phyloP scores from a whole-genome alignment of 2,113 vertebrate species.

The Menidia beryllina region DNA sequence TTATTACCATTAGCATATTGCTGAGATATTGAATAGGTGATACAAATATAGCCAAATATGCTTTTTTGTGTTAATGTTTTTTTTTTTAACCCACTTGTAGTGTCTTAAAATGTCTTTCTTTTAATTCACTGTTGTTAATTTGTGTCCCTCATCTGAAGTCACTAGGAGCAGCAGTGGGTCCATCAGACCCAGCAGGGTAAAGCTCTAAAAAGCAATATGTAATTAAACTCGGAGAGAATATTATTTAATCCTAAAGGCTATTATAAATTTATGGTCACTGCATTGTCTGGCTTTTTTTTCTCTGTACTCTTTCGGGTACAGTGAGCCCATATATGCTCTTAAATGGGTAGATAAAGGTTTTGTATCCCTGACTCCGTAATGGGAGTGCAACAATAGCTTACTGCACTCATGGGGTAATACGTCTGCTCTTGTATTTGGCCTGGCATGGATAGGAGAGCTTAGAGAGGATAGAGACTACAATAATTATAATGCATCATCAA shows the following conservation, averaged over 20 bases:
- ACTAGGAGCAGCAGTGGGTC: conserved; percentile 35
- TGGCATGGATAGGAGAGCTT: conserved; percentile 66
- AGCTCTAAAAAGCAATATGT: conserved; percentile 82
- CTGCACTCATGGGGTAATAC: conserved; percentile 64
- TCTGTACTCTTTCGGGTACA: conserved; percentile 42
- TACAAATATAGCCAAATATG: no score
- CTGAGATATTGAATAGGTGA: no score
- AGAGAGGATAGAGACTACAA: conserved; percentile 63
- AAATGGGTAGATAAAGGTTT: conserved; percentile 82
- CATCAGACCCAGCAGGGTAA: conserved; percentile 62
- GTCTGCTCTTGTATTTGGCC: conserved; percentile 65
- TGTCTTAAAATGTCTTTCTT: conserved; percentile 73
- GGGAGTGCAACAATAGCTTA: conserved; percentile 69
- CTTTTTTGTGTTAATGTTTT: no score
- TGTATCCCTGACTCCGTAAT: conserved; percentile 69
- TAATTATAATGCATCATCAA: conserved; percentile 79
- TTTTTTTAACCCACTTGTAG: no score
- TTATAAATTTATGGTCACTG: conserved; percentile 80
- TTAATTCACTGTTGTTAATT: conserved; percentile 66
- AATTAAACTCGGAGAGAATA: conserved; percentile 84
- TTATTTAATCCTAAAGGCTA: conserved; percentile 86
- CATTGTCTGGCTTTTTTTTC: conserved; percentile 76
- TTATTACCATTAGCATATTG: no score
- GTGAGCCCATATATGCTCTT: conserved; percentile 75
- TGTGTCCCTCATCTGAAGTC: conserved; percentile 63